A percentile compares a stretch with the other conserved stretches of the same genome.
phyloP scores from a whole-genome alignment of 2,888 invertebrate species.

The Dione juno region DNA sequence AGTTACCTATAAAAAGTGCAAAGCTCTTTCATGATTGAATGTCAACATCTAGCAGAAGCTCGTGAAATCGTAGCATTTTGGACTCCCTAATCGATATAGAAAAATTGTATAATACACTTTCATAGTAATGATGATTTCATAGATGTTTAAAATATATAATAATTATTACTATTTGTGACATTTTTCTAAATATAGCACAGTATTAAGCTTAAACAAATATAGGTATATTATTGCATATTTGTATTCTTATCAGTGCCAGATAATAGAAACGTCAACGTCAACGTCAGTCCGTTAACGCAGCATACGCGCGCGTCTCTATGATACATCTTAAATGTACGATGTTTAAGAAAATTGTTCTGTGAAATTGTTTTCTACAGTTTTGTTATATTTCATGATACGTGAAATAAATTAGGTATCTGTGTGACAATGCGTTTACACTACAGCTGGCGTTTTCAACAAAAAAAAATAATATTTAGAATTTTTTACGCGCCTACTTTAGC shows the following conservation, averaged over 20 bases:
- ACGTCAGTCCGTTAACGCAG: constrained; percentile 71
- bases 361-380: constrained; percentile 55
- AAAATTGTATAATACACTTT: neutral
- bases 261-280: constrained; percentile 57
- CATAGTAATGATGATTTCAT: too few relatives aligned
- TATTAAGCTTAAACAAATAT: constrained; percentile 5
- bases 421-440: constrained; percentile 48
- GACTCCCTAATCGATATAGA: constrained; percentile 45
- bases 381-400: constrained; percentile 60
- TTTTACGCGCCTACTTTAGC: neutral
- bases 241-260: constrained; percentile 29
- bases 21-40: constrained; percentile 26
- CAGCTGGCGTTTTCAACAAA: constrained; percentile 20
- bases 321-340: constrained; percentile 3
- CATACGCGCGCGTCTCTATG: constrained; percentile 54
- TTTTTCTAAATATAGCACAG: neutral
- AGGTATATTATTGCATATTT: constrained; percentile 20
- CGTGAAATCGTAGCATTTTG: constrained; percentile 43
- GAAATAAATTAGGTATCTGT: constrained; percentile 65
- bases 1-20: constrained; percentile 16
- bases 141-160: neutral
- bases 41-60: constrained; percentile 22
- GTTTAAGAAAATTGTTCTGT: constrained; percentile 35
- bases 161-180: neutral
- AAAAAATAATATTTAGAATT: constrained; percentile 1